Conservation (phyloP, 2,888 invertebrate species). For the Drosophila pullipes region DNA sequence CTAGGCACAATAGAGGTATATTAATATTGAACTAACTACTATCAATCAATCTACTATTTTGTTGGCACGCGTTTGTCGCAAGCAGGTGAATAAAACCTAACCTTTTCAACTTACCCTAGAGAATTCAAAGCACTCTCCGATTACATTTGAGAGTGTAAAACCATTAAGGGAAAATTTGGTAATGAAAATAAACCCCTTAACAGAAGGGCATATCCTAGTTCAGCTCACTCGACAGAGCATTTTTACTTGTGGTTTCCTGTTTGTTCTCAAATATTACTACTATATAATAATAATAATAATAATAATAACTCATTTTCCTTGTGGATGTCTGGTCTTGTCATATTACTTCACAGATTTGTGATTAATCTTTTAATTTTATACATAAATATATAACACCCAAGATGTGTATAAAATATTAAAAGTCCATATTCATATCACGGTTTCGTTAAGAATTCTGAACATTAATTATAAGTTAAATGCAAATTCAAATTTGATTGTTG, state of each 20-base stretch:
- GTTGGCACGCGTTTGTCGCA: not conserved
- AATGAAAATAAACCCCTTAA: not conserved
- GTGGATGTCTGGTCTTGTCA: not conserved
- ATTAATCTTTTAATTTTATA: slow-evolving; percentile 8
- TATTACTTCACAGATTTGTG: not conserved
- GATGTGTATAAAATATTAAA: not conserved
- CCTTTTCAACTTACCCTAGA: not conserved
- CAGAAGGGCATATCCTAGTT: not conserved
- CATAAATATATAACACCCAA: not conserved
- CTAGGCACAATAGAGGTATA: not conserved
- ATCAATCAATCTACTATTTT: not conserved
- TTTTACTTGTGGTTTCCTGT: not conserved
- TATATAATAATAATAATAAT: not conserved
- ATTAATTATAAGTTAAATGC: slow-evolving; percentile 3
- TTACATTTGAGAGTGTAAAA: not conserved
- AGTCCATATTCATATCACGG: not conserved
- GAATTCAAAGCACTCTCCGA: not conserved
- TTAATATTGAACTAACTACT: not conserved
- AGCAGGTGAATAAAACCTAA: not conserved
- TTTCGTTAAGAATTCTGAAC: not conserved
- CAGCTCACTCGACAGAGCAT: not conserved
- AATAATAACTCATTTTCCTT: not conserved
- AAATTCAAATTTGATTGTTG: slow-evolving; percentile 5
- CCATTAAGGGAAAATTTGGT: not conserved
- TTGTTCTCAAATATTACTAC: not conserved